Percentiles rank a stretch among this genome's conserved stretches.
Evolutionary conservation across 2,113 vertebrate species (phyloP).

Genomic region (Dasyornis broadbenti): DNA sequence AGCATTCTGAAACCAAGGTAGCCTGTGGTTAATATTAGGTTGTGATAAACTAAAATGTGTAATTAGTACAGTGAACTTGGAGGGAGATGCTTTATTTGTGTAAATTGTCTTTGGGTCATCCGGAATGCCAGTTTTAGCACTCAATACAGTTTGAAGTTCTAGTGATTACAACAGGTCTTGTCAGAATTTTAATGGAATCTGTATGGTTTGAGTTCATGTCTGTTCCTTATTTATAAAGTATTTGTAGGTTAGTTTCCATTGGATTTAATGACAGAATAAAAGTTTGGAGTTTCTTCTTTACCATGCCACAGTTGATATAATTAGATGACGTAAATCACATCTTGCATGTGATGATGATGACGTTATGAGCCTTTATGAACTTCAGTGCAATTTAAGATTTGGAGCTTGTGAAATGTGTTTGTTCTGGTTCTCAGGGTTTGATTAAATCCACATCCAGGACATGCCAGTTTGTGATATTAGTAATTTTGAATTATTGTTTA

Average conservation of each 20-base stretch:
- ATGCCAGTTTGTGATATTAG: neutral
- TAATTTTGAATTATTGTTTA: neutral
- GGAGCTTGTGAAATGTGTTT: neutral
- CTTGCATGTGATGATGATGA: neutral
- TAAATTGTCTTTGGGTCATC: neutral
- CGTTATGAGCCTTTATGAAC: neutral
- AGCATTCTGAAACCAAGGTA: neutral
- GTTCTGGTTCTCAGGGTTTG: neutral
- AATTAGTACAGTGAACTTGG: neutral
- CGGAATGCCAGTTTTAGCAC: neutral
- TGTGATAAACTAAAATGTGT: neutral
- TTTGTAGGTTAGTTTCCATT: neutral
- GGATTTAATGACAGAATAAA: neutral
- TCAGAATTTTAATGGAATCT: neutral
- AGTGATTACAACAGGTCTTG: neutral
- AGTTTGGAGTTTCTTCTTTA: neutral
- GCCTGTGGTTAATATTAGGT: neutral
- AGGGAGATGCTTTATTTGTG: neutral
- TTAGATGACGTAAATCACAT: neutral
- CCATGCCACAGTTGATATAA: neutral
- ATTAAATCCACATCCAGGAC: neutral
- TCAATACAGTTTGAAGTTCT: neutral
- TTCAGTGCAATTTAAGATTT: neutral
- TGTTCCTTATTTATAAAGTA: neutral
- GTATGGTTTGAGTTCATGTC: neutral